Evolutionary conservation across 2,113 vertebrate species (phyloP), one percentile per base, ranked within the genome.

Genomic region (Phalacrocorax pelagicus): DNA sequence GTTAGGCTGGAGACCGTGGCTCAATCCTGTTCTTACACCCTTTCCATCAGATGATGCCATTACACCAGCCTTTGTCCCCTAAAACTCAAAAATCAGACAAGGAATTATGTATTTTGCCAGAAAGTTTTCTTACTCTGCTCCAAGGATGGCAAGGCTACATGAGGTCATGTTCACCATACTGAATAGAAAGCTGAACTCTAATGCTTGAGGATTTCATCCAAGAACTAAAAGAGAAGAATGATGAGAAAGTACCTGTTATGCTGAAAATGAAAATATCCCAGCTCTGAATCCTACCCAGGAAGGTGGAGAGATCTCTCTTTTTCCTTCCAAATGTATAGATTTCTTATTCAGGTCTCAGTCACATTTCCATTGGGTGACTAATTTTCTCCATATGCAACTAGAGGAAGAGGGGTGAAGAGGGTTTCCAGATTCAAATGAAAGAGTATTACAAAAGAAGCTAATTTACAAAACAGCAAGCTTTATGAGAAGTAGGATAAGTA

Each of bases 401-500:
- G 54, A 16, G 38, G 49, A 82, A 83, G 80, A 94, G 81, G 79
- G 61, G 44, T 81, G 59, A 92, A 91, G 62, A 91, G 17, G 9
- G 44, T 95, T 96, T 92, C 65, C 36, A 69, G 47, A 88, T 96
- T 86, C 69, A 88, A 95, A 81, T 63, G 84, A 90, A 94, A 46
- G 63, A 46, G 15, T 49, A 62, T 85, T 80, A 91, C 85, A 93
- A 63, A 72, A 78, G 79, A 94, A 95, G 40, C 51, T 93, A 80
- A 94, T 84, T 92, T 94, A 47, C 91, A 90, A 97, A 92, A 54
- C 52, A 91, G 86, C 90, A 69, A 97, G 47, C 91, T 86, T 91
- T 71, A 44, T 93, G 94, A 96, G 86, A 94, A 95, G 77, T 58
- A 86, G 89, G 82, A n/a, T 97, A 97, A 96, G 26, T 90, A 94